phyloP scores from a whole-genome alignment of 2,113 vertebrate genomes.

The Aplodontia rufa region DNA sequence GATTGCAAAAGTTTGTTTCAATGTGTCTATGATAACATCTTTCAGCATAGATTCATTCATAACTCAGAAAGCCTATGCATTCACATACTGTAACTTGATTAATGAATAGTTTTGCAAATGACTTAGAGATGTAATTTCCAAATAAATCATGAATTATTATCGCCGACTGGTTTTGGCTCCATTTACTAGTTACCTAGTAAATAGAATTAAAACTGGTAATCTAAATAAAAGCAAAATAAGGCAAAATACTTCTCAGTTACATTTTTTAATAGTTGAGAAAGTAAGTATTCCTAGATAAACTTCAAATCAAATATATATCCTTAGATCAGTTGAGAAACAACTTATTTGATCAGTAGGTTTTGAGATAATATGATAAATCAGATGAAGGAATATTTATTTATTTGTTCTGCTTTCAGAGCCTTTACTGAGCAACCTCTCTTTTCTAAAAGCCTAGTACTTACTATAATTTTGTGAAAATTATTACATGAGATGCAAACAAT shows the following conservation, averaged over 20 bases:
- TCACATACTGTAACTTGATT: conserved; percentile 3
- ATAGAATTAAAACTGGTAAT: background rate
- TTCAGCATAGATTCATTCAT: background rate
- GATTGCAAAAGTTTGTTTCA: background rate
- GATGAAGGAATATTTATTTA: background rate
- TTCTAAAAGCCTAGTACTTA: background rate
- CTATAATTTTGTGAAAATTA: background rate
- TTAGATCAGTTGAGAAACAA: conserved; percentile 9
- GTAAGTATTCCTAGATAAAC: conserved; percentile 38
- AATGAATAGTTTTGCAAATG: conserved; percentile 16
- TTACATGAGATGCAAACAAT: background rate
- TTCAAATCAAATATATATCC: background rate
- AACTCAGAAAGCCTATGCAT: background rate
- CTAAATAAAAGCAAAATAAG: conserved; percentile 42
- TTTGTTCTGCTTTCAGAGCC: background rate
- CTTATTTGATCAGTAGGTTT: conserved; percentile 40
- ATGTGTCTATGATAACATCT: background rate
- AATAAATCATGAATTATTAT: conserved; percentile 1
- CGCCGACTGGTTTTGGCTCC: background rate
- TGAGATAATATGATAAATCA: conserved; percentile 6
- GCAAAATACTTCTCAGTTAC: conserved; percentile 20
- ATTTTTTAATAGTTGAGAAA: conserved; percentile 29
- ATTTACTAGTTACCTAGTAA: conserved; percentile 61
- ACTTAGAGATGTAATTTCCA: background rate
- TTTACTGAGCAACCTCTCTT: conserved; percentile 16